phyloP scores from a whole-genome alignment of 2,888 invertebrate genomes.

The Pachliopta kotzebuea region DNA sequence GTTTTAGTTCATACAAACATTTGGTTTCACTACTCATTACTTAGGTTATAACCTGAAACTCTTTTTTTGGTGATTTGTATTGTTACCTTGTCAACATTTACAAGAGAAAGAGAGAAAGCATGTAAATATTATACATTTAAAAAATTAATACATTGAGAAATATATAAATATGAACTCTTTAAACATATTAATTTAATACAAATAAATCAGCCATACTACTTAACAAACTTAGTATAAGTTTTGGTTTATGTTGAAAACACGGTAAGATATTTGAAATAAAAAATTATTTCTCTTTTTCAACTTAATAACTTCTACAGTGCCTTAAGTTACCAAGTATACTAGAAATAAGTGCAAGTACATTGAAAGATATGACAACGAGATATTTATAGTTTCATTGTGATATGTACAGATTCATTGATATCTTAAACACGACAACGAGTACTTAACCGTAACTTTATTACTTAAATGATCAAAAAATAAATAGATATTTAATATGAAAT shows the following conservation, averaged over 20 bases:
- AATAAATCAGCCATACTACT: no score
- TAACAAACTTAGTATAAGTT: not conserved
- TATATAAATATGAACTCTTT: no score
- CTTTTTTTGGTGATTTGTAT: no score
- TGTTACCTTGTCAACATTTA: no score
- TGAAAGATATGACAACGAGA: slow-evolving; percentile 27
- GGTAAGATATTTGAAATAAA: not conserved
- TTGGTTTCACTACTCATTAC: no score
- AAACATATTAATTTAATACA: no score
- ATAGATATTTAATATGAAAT: not conserved
- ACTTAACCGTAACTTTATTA: slow-evolving; percentile 6
- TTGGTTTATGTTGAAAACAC: not conserved
- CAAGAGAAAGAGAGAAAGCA: no score
- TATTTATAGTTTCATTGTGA: slow-evolving; percentile 24
- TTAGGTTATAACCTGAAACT: no score
- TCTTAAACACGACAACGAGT: slow-evolving; percentile 11
- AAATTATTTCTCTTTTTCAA: not conserved
- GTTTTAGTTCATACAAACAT: no score
- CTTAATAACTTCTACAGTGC: not conserved
- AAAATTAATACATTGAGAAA: no score
- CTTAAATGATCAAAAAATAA: not conserved
- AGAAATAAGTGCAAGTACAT: slow-evolving; percentile 23
- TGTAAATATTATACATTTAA: no score
- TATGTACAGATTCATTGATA: slow-evolving; percentile 22
- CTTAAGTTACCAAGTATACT: slow-evolving; percentile 19